These are phyloP conservation scores for Anas platyrhynchos DNA, from an alignment of 2,113 vertebrate species.

Conservation along the genomic window DNA sequence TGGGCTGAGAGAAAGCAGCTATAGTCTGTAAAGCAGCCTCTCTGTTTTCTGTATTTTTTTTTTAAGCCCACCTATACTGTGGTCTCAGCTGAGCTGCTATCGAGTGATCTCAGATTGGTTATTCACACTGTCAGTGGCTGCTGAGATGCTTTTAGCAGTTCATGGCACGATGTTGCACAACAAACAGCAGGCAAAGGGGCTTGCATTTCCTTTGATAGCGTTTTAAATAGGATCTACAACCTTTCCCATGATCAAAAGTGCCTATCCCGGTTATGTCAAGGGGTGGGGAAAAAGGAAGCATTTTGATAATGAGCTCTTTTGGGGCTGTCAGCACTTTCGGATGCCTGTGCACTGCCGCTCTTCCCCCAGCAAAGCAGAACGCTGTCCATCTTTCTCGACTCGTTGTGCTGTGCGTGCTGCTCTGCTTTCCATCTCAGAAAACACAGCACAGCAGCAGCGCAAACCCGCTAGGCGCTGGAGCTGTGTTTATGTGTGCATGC, in stretches of 20 bases:
- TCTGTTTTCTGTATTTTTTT: background rate
- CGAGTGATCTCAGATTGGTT: background rate
- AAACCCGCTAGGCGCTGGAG: constrained; percentile 9
- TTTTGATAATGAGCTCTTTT: constrained; percentile 33
- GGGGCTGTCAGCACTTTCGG: constrained; percentile 33
- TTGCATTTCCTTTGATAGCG: background rate
- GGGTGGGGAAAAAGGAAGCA: constrained; percentile 35
- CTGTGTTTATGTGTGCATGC: constrained; percentile 39
- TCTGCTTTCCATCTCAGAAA: background rate
- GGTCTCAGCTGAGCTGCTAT: background rate
- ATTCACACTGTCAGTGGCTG: background rate
- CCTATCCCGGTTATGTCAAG: background rate
- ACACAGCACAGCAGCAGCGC: background rate
- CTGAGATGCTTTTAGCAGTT: constrained; percentile 1
- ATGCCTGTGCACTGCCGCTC: background rate
- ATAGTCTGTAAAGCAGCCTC: background rate
- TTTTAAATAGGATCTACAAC: constrained; percentile 24
- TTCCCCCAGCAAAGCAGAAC: background rate
- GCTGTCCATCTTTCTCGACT: background rate
- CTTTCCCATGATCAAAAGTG: constrained; percentile 36
- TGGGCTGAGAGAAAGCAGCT: constrained; percentile 4
- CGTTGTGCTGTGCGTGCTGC: rapidly evolving
- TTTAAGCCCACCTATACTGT: background rate
- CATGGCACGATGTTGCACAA: background rate
- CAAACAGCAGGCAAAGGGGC: background rate